Conservation (phyloP, 2,113 vertebrate genomes). For the Parotia lawesii region DNA sequence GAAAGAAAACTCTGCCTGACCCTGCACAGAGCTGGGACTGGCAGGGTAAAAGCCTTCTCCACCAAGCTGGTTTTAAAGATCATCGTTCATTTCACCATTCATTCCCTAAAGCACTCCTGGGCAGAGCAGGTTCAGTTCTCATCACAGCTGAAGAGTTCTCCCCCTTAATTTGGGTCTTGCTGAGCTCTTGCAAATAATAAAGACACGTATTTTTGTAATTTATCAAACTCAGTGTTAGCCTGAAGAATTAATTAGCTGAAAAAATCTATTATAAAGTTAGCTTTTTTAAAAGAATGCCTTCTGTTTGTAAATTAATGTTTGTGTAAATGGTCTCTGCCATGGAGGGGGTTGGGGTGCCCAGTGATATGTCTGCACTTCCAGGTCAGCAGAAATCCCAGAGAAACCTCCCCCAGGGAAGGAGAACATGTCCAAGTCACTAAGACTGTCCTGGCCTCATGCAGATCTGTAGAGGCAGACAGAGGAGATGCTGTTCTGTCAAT, state of each 20-base stretch:
- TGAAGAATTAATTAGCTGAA: not conserved
- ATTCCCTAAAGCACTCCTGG: not conserved
- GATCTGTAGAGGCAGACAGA: not conserved
- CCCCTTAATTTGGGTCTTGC: not conserved
- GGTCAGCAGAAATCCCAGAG: not conserved
- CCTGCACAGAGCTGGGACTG: not conserved
- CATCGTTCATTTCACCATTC: not conserved
- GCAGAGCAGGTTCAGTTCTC: not conserved
- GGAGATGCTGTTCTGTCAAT: not conserved
- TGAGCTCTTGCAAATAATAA: not conserved
- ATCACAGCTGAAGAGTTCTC: not conserved
- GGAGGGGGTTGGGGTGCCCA: accelerated
- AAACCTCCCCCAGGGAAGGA: not conserved
- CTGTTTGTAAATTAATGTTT: not conserved
- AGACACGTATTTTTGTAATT: not conserved
- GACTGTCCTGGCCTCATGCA: accelerated
- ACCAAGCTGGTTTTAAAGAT: not conserved
- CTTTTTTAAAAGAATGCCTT: not conserved
- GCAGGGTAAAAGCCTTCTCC: not conserved
- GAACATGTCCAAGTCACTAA: accelerated
- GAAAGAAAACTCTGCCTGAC: not conserved
- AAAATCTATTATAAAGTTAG: not conserved
- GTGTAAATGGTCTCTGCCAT: not conserved
- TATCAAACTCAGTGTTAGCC: not conserved
- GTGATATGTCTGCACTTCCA: not conserved